Percentiles rank a stretch among this genome's conserved stretches.
phyloP scores from a whole-genome alignment of 2,797 vertebrate species.

The Enteromius radiatus region DNA sequence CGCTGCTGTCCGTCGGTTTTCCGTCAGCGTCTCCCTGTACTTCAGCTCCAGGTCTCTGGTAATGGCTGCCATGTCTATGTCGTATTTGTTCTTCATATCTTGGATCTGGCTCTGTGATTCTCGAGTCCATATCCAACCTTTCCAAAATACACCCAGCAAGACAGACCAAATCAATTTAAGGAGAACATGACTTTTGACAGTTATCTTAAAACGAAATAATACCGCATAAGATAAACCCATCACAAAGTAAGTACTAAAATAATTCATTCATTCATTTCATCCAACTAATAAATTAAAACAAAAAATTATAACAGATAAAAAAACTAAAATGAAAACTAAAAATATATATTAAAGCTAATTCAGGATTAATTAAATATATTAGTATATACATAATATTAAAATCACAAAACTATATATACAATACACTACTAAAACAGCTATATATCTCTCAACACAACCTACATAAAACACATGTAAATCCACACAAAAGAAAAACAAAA shows the following conservation, averaged over 20 bases:
- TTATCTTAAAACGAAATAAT: not conserved
- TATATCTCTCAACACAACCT: not conserved
- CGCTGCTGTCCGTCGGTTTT: conserved; percentile 82
- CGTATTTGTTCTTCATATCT: conserved; percentile 79
- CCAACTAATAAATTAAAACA: not conserved
- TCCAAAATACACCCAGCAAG: not conserved
- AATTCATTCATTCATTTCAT: not conserved
- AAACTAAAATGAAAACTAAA: not conserved
- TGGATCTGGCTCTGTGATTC: conserved; percentile 92
- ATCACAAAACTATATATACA: not conserved
- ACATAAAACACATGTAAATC: not conserved
- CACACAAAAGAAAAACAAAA: not conserved
- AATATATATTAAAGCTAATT: not conserved
- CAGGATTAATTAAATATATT: not conserved
- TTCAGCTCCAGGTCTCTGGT: conserved; percentile 85
- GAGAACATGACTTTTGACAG: not conserved
- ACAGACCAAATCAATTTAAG: not conserved
- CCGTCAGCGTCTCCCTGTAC: conserved; percentile 85
- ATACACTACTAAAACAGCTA: not conserved
- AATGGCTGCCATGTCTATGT: conserved; percentile 75
- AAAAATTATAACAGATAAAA: not conserved
- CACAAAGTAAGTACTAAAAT: not conserved
- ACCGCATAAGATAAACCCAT: not conserved
- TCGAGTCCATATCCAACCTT: conserved; percentile 97
- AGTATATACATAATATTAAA: not conserved